These are phyloP conservation scores for Mythimna impura DNA, from an alignment of 2,888 invertebrate genomes.

Conservation along the genomic window DNA sequence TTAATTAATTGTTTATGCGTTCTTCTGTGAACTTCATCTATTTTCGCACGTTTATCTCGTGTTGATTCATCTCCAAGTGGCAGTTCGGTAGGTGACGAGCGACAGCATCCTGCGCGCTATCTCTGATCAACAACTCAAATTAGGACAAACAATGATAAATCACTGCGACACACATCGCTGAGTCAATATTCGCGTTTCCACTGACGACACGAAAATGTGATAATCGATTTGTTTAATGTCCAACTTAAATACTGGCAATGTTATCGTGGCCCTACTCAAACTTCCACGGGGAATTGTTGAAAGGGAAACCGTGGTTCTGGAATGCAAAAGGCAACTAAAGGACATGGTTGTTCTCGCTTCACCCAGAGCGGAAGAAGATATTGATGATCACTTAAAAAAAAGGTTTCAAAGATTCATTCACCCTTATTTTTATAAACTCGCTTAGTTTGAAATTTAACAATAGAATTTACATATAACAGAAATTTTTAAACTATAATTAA, in stretches of 20 bases:
- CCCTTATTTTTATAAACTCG: too few species aligned
- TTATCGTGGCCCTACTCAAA: neutral
- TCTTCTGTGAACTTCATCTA: slow-evolving; percentile 37
- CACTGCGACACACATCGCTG: slow-evolving; percentile 64
- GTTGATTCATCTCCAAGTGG: slow-evolving; percentile 66
- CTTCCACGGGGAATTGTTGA: too few species aligned
- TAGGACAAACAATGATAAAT: slow-evolving; percentile 73
- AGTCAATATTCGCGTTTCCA: slow-evolving; percentile 71
- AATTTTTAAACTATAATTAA: too few species aligned
- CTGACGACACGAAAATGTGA: slow-evolving; percentile 44
- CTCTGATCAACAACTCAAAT: slow-evolving; percentile 66
- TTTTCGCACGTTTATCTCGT: slow-evolving; percentile 53
- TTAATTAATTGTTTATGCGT: slow-evolving; percentile 8
- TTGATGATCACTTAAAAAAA: too few species aligned
- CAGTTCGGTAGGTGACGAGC: slow-evolving; percentile 65
- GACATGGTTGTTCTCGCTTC: too few species aligned
- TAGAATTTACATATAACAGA: too few species aligned
- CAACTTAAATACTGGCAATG: neutral
- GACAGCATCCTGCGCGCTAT: slow-evolving; percentile 73
- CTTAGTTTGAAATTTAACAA: too few species aligned
- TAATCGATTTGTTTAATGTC: slow-evolving; percentile 37
- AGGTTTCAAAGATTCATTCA: too few species aligned
- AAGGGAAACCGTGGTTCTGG: too few species aligned
- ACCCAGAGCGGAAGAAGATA: too few species aligned
- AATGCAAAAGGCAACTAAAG: too few species aligned